Percentiles rank a stretch among this genome's conserved stretches.
Evolutionary conservation across 2,797 vertebrate genomes (phyloP).

Genomic region (Rhabdomys pumilio): DNA sequence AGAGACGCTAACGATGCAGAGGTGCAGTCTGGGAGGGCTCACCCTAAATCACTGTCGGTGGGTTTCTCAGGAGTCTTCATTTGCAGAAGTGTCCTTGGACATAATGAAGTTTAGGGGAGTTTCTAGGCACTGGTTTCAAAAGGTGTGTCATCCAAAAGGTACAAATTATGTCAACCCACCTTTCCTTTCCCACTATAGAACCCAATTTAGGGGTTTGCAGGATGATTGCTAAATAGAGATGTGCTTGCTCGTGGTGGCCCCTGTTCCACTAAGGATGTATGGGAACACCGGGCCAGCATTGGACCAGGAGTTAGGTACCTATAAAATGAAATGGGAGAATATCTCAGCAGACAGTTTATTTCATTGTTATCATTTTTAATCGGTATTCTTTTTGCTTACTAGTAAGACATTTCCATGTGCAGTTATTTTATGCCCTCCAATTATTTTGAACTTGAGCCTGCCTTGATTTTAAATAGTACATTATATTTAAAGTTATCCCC

Average conservation of each 20-base stretch:
- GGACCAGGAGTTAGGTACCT: background rate
- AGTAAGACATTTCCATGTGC: slow-evolving; percentile 32
- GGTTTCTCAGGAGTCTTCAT: slow-evolving; percentile 67
- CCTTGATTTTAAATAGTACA: slow-evolving; percentile 54
- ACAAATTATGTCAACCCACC: rapidly evolving
- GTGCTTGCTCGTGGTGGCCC: background rate
- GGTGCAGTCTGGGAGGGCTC: slow-evolving; percentile 75
- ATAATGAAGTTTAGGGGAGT: slow-evolving; percentile 48
- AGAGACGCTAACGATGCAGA: slow-evolving; percentile 83
- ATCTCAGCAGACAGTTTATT: background rate
- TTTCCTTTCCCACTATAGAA: background rate
- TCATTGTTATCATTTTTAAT: slow-evolving; percentile 43
- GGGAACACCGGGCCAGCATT: rapidly evolving
- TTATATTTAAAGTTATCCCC: slow-evolving; percentile 79
- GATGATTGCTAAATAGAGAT: slow-evolving; percentile 7
- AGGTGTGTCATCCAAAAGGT: slow-evolving; percentile 56
- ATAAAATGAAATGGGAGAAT: background rate
- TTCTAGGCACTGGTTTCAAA: background rate
- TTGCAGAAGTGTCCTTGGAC: background rate
- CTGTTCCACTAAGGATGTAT: background rate
- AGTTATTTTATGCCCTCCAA: slow-evolving; percentile 63
- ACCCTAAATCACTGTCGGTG: slow-evolving; percentile 78
- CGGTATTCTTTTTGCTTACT: slow-evolving; percentile 71
- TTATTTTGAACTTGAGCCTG: slow-evolving; percentile 73
- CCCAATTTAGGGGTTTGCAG: background rate